phyloP scores from a whole-genome alignment of 1,140 invertebrate genomes.

The Drosophila sulfurigaster region DNA sequence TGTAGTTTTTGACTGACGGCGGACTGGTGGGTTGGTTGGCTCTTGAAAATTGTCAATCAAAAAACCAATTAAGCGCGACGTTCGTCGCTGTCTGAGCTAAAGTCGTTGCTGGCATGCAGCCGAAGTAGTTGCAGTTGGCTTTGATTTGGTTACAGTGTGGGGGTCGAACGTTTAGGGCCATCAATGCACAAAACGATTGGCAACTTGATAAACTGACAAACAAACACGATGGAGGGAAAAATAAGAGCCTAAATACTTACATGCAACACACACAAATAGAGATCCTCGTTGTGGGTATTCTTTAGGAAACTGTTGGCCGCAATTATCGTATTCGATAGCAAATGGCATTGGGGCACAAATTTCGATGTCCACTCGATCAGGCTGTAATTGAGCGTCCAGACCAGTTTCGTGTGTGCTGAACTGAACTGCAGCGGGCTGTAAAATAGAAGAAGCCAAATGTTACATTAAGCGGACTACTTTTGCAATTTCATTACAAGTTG shows the following conservation, averaged over 20 bases:
- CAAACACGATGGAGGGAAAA: conserved; percentile 7
- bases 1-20: conserved; percentile 14
- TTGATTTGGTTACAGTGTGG: conserved; percentile 18
- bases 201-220: conserved; percentile 34
- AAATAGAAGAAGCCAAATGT: conserved; percentile 25
- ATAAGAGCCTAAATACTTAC: conserved; percentile 61
- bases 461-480: conserved; percentile 15
- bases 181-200: conserved; percentile 25
- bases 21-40: conserved; percentile 35
- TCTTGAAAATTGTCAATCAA: conserved; percentile 84
- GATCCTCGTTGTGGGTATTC: conserved; percentile 71
- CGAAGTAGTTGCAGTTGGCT: neutral
- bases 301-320: conserved; percentile 79
- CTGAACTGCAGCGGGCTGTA: conserved; percentile 71
- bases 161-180: conserved; percentile 44
- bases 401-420: conserved; percentile 73
- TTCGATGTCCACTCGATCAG: conserved; percentile 85
- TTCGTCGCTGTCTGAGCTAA: conserved; percentile 42
- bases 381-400: conserved; percentile 84
- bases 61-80: conserved; percentile 83
- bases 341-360: conserved; percentile 80
- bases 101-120: conserved; percentile 8
- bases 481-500: conserved; percentile 13
- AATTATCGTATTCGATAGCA: conserved; percentile 82
- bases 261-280: conserved; percentile 82